Evolutionary conservation across 2,113 vertebrate genomes (phyloP), one percentile per base, ranked within the genome.

Genomic region (Solea senegalensis): DNA sequence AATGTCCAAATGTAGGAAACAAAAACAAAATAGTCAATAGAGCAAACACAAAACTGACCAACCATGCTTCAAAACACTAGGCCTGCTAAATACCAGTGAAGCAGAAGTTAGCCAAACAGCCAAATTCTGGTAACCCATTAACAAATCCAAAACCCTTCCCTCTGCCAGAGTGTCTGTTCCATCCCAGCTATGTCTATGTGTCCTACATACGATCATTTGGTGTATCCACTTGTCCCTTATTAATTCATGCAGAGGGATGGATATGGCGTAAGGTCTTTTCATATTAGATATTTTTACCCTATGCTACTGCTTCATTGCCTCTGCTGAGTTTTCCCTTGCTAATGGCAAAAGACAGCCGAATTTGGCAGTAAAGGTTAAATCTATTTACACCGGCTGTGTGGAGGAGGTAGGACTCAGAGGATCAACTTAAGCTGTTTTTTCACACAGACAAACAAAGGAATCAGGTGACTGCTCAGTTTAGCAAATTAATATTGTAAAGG

Each of bases 321-420:
- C 41, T 15, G 1, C 64, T 13, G 54, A 21, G 39, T 68, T 76
- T 80, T 62, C 7, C 41, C 52, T 62, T 62, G 51, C 64, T 75
- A 83, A 81, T 75, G 15, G 64, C 15, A 46, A 27, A 54, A 55
- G 63, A 62, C 21, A 65, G 60, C 66, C 56, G 52, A 54, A 67
- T 78, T 70, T 40, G 58, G 44, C 57, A 21, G 45, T 65, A 78
- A 80, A 82, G 70, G 76, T 82, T 76, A 73, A 34, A 66, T 67
- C 50, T 76, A 51, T 76, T 80, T 86, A 68, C 34, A 51, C 54
- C 69, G 40, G 14, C 26, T 62, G 73, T 13, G 4, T 72, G 49
- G 67, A 83, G 70, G 12, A 34, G 50, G 50, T 48, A 34, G 39
- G 11, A 45, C 44, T n/a, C 21, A 53, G 53, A 72, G 34, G 64